phyloP scores from a whole-genome alignment of 2,113 vertebrate genomes.

The Corythornis vintsioides region DNA sequence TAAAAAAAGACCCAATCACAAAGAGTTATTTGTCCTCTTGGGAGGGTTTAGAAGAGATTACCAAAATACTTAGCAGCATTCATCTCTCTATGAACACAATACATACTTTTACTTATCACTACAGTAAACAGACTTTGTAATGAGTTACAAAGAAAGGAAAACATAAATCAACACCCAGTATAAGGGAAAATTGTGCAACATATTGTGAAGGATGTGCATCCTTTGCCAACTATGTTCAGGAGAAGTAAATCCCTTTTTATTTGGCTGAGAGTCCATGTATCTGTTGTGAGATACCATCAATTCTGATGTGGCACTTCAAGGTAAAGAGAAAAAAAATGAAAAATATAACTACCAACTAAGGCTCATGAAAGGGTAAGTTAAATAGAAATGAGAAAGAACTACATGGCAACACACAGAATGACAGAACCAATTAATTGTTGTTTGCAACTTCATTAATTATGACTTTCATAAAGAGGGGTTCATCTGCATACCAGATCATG shows the following conservation, averaged over 20 bases:
- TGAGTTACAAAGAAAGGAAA: not conserved
- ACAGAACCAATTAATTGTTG: not conserved
- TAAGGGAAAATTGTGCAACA: not conserved
- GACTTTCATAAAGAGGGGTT: not conserved
- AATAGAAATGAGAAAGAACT: not conserved
- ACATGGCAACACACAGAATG: not conserved
- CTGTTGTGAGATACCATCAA: constrained; percentile 14
- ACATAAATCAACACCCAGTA: not conserved
- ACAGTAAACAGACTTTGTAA: not conserved
- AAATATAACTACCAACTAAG: not conserved
- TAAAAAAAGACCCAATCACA: not conserved
- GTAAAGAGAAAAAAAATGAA: not conserved
- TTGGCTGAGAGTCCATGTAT: not conserved
- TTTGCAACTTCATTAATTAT: not conserved
- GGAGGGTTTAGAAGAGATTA: not conserved
- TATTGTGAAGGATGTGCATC: not conserved
- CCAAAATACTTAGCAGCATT: not conserved
- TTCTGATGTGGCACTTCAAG: not conserved
- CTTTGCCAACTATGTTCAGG: not conserved
- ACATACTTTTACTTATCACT: not conserved
- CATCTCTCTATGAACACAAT: not conserved
- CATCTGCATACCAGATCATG: not conserved
- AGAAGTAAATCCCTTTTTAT: not conserved
- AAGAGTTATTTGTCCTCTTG: not conserved
- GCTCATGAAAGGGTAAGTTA: not conserved